phyloP scores from a whole-genome alignment of 2,113 vertebrate genomes.

The Channa maculata region DNA sequence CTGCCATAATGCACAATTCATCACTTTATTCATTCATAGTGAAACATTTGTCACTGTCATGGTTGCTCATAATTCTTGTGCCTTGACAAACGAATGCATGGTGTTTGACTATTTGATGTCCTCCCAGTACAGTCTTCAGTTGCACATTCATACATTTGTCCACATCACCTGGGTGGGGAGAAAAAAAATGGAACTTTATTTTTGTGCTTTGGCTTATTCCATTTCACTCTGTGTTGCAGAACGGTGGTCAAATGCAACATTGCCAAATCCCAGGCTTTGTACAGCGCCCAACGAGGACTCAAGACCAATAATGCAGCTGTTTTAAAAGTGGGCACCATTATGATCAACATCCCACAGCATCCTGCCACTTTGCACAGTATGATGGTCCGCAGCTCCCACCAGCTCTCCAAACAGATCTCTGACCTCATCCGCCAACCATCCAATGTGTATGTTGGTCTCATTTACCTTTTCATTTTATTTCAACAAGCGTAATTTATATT shows the following conservation, averaged over 20 bases:
- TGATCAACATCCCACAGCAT: conserved; percentile 98
- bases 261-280: conserved; percentile 97
- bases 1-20: conserved; percentile 5
- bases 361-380: conserved; percentile 98
- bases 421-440: conserved; percentile 98
- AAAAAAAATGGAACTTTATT: not conserved
- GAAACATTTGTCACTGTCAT: conserved; percentile 19
- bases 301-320: conserved; percentile 96
- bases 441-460: conserved; percentile 80
- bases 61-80: not conserved
- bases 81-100: conserved; percentile 52
- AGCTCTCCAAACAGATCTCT: conserved; percentile 98
- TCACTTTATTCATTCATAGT: conserved; percentile 20
- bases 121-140: not conserved
- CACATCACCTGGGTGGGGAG: not conserved
- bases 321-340: conserved; percentile 95
- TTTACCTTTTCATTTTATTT: not conserved
- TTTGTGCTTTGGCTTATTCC: not conserved
- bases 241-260: conserved; percentile 99
- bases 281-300: conserved; percentile 95
- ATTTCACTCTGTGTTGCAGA: conserved; percentile 75
- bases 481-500: not conserved
- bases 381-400: conserved; percentile 99
- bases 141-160: conserved; percentile 11
- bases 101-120: conserved; percentile 30